A percentile compares a stretch with the other conserved stretches of the same genome.
These are phyloP conservation scores for Lytechinus pictus DNA, from an alignment of 35 echinoderm and acorn worm species.

Conservation along the genomic window DNA sequence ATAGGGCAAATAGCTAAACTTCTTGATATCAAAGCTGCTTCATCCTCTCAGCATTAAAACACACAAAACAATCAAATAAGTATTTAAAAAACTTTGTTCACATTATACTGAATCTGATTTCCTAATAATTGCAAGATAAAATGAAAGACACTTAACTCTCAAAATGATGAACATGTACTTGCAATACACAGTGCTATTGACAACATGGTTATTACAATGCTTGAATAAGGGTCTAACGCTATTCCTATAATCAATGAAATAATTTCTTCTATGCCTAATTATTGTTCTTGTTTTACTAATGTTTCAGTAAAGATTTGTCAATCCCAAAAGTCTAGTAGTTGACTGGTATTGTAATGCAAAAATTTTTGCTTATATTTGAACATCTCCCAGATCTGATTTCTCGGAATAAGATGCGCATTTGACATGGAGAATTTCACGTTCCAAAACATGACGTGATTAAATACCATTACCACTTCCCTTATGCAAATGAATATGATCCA, in stretches of 20 bases:
- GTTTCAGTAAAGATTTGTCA: too few species aligned
- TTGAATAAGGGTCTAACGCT: not conserved
- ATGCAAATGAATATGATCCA: too few species aligned
- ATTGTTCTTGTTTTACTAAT: too few species aligned
- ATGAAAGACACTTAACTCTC: constrained; percentile 5
- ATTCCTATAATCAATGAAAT: not conserved
- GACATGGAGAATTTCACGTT: too few species aligned
- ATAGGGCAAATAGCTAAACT: not conserved
- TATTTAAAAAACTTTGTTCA: not conserved
- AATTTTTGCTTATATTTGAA: too few species aligned
- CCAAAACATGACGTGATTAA: too few species aligned
- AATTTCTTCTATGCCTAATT: not conserved
- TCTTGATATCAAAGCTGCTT: not conserved
- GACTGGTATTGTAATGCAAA: too few species aligned
- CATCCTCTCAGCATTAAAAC: not conserved
- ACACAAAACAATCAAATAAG: not conserved
- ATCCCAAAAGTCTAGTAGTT: too few species aligned
- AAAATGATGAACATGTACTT: not conserved
- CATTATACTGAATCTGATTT: not conserved
- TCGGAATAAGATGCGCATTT: too few species aligned
- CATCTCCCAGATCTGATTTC: too few species aligned
- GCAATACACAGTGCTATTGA: not conserved
- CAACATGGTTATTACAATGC: not conserved
- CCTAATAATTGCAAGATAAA: constrained; percentile 6
- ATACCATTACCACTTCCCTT: too few species aligned